These are phyloP conservation scores for Eriocheir sinensis DNA, from an alignment of 1,140 invertebrate species.

Conservation along the genomic window DNA sequence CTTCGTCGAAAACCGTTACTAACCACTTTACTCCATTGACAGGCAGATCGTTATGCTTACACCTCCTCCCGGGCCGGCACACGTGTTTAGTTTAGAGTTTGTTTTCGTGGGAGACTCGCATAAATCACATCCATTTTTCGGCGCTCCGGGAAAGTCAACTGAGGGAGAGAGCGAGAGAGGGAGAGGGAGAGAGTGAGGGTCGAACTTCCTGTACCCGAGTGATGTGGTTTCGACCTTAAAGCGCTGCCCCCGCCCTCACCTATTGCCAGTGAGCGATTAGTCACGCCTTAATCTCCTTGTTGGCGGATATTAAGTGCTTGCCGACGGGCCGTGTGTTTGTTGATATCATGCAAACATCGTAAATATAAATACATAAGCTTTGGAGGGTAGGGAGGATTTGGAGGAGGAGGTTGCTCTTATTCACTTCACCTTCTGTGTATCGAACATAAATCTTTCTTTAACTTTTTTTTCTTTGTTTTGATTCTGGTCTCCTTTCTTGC, in stretches of 20 bases:
- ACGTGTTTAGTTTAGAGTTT: too few relatives aligned
- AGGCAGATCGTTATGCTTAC: neutral
- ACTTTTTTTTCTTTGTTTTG: too few relatives aligned
- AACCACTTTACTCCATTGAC: neutral
- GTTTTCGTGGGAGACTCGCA: neutral
- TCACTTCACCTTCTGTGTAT: too few relatives aligned
- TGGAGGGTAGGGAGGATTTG: neutral
- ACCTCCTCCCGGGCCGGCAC: too few relatives aligned
- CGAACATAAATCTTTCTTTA: too few relatives aligned
- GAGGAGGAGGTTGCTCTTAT: too few relatives aligned
- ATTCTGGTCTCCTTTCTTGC: too few relatives aligned
- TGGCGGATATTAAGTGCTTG: neutral
- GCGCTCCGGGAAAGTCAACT: neutral
- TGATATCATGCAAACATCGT: constrained; percentile 7
- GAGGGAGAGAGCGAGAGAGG: too few relatives aligned
- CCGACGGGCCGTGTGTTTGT: neutral
- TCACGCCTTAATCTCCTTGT: constrained; percentile 15
- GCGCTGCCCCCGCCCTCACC: neutral
- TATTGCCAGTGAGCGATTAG: neutral
- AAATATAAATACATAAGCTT: too few relatives aligned
- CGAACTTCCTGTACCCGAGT: neutral
- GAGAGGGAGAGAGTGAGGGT: too few relatives aligned
- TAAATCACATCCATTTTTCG: neutral
- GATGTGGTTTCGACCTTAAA: neutral
- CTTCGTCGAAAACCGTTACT: neutral